phyloP scores from a whole-genome alignment of 2,113 vertebrate species.

The Octodon degus region DNA sequence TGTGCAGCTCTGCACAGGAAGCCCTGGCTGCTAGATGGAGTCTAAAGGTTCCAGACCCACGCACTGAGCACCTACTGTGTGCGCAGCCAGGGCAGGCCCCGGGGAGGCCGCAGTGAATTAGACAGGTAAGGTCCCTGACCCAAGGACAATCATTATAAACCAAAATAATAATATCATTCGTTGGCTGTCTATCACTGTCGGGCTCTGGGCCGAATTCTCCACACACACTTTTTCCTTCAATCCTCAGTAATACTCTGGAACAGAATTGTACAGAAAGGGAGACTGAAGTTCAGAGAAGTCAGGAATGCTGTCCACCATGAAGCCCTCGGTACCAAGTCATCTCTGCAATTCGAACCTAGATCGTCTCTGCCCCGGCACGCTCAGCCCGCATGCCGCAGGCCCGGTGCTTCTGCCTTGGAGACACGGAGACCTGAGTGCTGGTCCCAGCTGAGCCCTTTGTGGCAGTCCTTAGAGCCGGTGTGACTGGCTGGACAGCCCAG shows the following conservation, averaged over 20 bases:
- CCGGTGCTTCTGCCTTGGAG: rapidly evolving
- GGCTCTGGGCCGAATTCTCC: neutral
- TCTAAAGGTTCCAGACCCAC: neutral
- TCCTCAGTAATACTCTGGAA: neutral
- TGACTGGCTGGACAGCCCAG: neutral
- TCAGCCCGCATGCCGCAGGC: rapidly evolving
- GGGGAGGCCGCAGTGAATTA: rapidly evolving
- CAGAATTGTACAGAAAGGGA: neutral
- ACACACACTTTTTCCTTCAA: neutral
- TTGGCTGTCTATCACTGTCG: neutral
- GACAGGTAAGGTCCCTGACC: rapidly evolving
- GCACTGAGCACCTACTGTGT: neutral
- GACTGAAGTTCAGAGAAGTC: neutral
- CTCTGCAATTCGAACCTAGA: neutral
- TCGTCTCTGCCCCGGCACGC: no score
- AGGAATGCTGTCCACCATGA: neutral
- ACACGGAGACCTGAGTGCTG: rapidly evolving
- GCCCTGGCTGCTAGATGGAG: neutral
- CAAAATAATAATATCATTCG: neutral
- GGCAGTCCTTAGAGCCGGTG: no score
- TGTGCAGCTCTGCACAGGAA: neutral
- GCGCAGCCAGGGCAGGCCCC: rapidly evolving
- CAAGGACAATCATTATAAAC: rapidly evolving
- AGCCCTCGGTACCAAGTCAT: neutral
- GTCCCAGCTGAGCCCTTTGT: rapidly evolving